Base-by-base conservation (phyloP, 2,113 vertebrate genomes). In the Azemiops feae region DNA sequence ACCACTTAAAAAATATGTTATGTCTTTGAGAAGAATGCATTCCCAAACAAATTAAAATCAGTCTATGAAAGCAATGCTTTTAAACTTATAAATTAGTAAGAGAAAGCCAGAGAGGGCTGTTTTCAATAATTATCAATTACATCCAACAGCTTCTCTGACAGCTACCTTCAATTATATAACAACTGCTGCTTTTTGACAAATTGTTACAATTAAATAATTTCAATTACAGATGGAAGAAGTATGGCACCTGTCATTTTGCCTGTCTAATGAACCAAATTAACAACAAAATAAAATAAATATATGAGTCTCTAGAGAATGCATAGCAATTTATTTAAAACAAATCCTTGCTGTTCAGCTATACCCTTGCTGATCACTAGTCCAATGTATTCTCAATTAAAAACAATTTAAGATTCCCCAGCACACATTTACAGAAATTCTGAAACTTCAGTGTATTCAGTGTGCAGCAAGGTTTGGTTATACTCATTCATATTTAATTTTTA, bases 401-500 rank as follows among this genome's bases (percentile, higher is more conserved):
- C 91, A 96, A 97, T 96, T 97, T 97, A 96, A 94, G 95, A 93
- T 95, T 96, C 95, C 95, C 30, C 90, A 95, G 94, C 95, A 96
- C 92, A 87, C 12, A 92, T 93, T 96, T 92, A 94, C 81, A 93
- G 88, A 96, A 95, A 96, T 95, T 12, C 57, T 64, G 81, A 86
- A 93, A 89, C 55, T 96, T 96, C 94, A 50, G 11, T 86, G 85
- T 92, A 97, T 81, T 81, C 95, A 5, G 1, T 91, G 43, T 1
- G 92, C 93, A 94, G 90, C 91, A 95, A 94, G 93, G 86, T 94
- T 96, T 96, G 91, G 93, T 93, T 94, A 93, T 94, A 96, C 58
- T 96, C 96, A 96, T 97, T 96, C 95, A 92, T 97, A 96, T 96
- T 97, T 97, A 81, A 97, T 96, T 97, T 94, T 96, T 60, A 55